phyloP scores from a whole-genome alignment of 2,888 invertebrate species.

The Brenthis hecate region DNA sequence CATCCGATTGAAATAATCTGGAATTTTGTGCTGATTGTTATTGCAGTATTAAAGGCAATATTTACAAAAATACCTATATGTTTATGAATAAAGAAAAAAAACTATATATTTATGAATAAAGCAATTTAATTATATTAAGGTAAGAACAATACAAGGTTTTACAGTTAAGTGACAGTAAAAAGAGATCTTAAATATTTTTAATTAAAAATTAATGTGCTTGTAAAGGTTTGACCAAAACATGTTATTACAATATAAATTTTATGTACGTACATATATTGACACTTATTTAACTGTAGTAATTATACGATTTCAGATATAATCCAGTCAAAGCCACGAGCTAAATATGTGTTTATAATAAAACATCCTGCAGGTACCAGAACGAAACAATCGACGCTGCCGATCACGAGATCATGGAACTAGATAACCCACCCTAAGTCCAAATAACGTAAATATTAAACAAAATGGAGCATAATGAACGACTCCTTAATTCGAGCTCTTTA shows the following conservation, averaged over 20 bases:
- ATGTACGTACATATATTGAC: background rate
- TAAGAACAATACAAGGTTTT: background rate
- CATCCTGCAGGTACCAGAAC: constrained; percentile 56
- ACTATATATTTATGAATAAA: constrained; percentile 7
- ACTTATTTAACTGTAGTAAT: constrained; percentile 9
- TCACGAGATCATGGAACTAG: constrained; percentile 60
- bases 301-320: constrained; percentile 11
- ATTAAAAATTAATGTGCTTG: constrained; percentile 1
- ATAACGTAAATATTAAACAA: constrained; percentile 73
- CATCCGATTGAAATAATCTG: constrained; percentile 75
- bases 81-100: constrained; percentile 5
- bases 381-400: constrained; percentile 66
- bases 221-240: constrained; percentile 5
- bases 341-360: constrained; percentile 40
- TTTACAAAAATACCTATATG: background rate
- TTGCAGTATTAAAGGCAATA: constrained; percentile 37
- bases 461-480: constrained; percentile 75
- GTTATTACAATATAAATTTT: background rate
- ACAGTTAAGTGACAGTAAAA: constrained; percentile 4
- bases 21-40: constrained; percentile 53
- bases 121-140: constrained; percentile 3
- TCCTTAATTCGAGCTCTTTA: constrained; percentile 78
- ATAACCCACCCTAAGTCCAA: constrained; percentile 68
- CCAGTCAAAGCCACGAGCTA: constrained; percentile 19
- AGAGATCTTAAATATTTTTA: constrained; percentile 7